Evolutionary conservation across 2,888 invertebrate genomes (phyloP).

Genomic region (Dynastes tityus): DNA sequence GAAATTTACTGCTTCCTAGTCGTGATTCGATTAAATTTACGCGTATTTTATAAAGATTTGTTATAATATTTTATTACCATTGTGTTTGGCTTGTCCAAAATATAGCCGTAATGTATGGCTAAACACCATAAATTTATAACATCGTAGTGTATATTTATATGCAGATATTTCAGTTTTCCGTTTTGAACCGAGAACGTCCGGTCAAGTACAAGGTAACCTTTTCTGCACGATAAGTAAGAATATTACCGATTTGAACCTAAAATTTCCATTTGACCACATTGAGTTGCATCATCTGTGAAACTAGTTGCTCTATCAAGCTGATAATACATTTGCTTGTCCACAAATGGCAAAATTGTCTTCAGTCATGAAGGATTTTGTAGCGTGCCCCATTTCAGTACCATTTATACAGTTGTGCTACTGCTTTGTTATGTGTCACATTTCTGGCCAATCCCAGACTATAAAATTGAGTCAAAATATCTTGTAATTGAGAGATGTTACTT

Average conservation of each 20-base stretch:
- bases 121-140: background rate
- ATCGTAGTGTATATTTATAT: background rate
- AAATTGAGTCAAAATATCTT: no score
- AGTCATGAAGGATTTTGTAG: no score
- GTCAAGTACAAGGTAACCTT: constrained; percentile 13
- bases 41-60: background rate
- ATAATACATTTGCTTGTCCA: no score
- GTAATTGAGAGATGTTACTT: no score
- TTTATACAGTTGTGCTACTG: no score
- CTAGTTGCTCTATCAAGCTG: no score
- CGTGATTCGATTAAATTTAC: background rate
- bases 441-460: no score
- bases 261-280: background rate
- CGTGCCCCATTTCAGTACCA: no score
- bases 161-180: background rate
- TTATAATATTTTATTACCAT: background rate
- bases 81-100: background rate
- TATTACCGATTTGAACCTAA: background rate
- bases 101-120: background rate
- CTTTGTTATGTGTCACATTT: no score
- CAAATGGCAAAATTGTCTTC: no score
- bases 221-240: background rate
- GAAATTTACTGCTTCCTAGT: constrained; percentile 9
- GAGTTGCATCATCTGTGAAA: no score
- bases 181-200: background rate